phyloP scores from a whole-genome alignment of 2,797 vertebrate genomes.

The Thripadectes ignobilis region DNA sequence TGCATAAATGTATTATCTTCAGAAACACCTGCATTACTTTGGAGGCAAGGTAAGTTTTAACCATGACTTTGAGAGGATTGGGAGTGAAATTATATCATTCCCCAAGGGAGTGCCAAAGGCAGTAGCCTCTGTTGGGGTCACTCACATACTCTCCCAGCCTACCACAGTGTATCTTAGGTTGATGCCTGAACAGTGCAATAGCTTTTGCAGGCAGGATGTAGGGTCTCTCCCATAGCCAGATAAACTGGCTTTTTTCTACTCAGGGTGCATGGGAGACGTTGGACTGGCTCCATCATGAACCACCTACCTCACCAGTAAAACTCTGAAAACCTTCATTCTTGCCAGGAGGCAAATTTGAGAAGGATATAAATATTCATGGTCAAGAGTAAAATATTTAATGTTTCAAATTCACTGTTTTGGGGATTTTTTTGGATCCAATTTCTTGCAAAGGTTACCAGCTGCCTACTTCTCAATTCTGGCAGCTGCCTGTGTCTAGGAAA shows the following conservation, averaged over 20 bases:
- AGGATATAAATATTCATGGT: neutral
- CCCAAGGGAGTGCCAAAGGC: neutral
- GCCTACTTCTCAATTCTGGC: neutral
- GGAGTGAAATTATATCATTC: neutral
- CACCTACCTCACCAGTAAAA: neutral
- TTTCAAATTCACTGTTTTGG: neutral
- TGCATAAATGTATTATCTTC: neutral
- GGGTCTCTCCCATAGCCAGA: neutral
- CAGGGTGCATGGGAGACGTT: neutral
- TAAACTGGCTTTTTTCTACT: neutral
- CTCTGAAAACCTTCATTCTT: neutral
- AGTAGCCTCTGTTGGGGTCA: neutral
- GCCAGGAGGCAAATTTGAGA: neutral
- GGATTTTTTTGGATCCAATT: rapidly evolving
- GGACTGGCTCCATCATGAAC: neutral
- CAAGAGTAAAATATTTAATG: neutral
- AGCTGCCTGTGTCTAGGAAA: neutral
- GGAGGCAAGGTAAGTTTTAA: neutral
- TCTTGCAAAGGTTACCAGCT: neutral
- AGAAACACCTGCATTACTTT: neutral
- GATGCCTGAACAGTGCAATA: neutral
- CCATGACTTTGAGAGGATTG: neutral
- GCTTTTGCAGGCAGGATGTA: neutral
- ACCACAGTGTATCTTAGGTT: rapidly evolving
- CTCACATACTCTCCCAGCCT: neutral